A percentile compares a stretch with the other conserved stretches of the same genome.
Conservation (phyloP, 2,113 vertebrate genomes). For the Oncorhynchus tshawytscha region DNA sequence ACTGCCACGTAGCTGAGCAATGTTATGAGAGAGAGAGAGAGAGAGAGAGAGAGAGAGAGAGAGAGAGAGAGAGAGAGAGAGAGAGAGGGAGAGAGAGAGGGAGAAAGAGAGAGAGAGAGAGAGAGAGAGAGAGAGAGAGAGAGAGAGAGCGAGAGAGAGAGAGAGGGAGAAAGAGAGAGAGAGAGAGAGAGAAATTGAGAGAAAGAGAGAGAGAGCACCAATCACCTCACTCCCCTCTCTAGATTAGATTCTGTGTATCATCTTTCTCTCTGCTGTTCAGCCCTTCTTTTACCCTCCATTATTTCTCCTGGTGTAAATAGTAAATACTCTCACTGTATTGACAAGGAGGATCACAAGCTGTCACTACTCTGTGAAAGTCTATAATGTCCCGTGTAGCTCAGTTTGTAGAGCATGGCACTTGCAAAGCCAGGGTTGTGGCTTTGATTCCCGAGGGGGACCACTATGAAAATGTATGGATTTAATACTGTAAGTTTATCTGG, state of each 20-base stretch:
- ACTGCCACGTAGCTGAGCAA: slow-evolving; percentile 68
- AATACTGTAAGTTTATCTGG: too few relatives aligned
- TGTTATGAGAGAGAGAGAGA: slow-evolving; percentile 45
- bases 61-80: too few relatives aligned
- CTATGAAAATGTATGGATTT: too few relatives aligned
- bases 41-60: too few relatives aligned
- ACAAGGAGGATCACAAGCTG: neutral
- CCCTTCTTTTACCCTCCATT: neutral
- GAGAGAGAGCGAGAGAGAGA: slow-evolving; percentile 24
- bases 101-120: too few relatives aligned
- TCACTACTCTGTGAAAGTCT: slow-evolving; percentile 4
- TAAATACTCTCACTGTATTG: neutral
- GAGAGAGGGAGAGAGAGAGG: too few relatives aligned
- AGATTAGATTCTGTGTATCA: neutral
- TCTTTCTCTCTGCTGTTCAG: neutral
- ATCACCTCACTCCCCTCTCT: slow-evolving; percentile 38
- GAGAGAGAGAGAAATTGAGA: neutral
- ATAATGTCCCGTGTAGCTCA: neutral
- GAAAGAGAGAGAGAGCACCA: slow-evolving; percentile 4
- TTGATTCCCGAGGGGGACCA: too few relatives aligned
- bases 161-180: slow-evolving; percentile 13
- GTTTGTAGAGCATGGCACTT: too few relatives aligned
- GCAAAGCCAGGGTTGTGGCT: too few relatives aligned
- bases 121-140: too few relatives aligned
- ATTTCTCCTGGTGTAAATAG: neutral